phyloP scores from a whole-genome alignment of 92 coral and sea anemone genomes.

The Epizoanthus fatuus region DNA sequence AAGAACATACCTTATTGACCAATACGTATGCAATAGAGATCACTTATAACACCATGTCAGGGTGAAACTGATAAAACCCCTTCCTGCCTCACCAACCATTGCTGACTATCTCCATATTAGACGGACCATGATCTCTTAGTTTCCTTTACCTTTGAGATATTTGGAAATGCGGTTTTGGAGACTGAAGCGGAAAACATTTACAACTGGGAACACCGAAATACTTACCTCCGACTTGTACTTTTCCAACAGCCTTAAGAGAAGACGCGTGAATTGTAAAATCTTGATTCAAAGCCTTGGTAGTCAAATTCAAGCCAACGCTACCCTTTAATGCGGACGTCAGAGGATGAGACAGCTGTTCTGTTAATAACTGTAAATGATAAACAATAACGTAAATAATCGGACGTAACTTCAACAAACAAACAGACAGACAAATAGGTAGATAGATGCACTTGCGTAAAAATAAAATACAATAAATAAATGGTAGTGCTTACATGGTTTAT shows the following conservation, averaged over 20 bases:
- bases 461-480: not conserved
- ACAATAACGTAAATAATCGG: not conserved
- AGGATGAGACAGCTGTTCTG: constrained; percentile 15
- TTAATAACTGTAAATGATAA: not conserved
- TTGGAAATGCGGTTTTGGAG: too few relatives aligned
- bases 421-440: too few relatives aligned
- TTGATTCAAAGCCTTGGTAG: constrained; percentile 11
- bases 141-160: too few relatives aligned
- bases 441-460: not conserved
- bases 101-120: too few relatives aligned
- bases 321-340: constrained; percentile 8
- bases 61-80: too few relatives aligned
- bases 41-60: too few relatives aligned
- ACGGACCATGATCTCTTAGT: too few relatives aligned
- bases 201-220: not conserved
- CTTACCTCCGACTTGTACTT: constrained; percentile 20
- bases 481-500: constrained; percentile 2
- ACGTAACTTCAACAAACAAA: not conserved
- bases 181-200: not conserved
- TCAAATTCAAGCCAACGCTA: not conserved
- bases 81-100: too few relatives aligned
- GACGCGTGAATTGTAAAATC: constrained; percentile 14
- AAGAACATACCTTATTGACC: too few relatives aligned
- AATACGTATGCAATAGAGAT: too few relatives aligned
- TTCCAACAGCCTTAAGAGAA: not conserved